These are phyloP conservation scores for Mesoligia furuncula DNA, from an alignment of 2,888 invertebrate species.

Conservation along the genomic window DNA sequence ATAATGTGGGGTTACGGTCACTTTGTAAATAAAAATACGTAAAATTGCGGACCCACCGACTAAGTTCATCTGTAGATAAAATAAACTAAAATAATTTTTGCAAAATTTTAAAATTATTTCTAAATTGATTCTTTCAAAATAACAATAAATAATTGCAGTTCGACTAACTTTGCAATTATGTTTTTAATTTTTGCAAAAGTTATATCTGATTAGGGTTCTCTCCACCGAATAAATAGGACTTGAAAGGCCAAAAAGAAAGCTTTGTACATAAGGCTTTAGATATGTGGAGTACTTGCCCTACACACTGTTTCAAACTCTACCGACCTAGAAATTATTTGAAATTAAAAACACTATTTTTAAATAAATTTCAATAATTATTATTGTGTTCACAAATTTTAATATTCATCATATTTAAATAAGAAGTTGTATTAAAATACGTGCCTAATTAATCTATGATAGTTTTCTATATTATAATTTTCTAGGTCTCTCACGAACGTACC, in stretches of 20 bases:
- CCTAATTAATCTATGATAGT: slow-evolving; percentile 19
- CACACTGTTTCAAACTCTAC: slow-evolving; percentile 65
- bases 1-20: slow-evolving; percentile 78
- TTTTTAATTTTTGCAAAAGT: slow-evolving; percentile 67
- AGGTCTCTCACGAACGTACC: slow-evolving; percentile 49
- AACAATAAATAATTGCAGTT: slow-evolving; percentile 33
- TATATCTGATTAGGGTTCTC: slow-evolving; percentile 73
- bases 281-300: slow-evolving; percentile 68
- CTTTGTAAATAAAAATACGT: slow-evolving; percentile 84
- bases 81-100: slow-evolving; percentile 63
- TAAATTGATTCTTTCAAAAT: slow-evolving; percentile 8
- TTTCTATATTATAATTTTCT: slow-evolving; percentile 30
- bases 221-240: slow-evolving; percentile 85
- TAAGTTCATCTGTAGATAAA: slow-evolving; percentile 80
- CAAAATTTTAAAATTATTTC: slow-evolving; percentile 52
- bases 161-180: slow-evolving; percentile 34
- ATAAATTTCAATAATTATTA: slow-evolving; percentile 16
- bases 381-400: slow-evolving; percentile 57
- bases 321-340: slow-evolving; percentile 59
- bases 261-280: slow-evolving; percentile 84
- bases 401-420: slow-evolving; percentile 31
- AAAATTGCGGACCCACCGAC: slow-evolving; percentile 86
- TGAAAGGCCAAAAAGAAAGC: slow-evolving; percentile 86
- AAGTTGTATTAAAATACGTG: slow-evolving; percentile 40
- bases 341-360: slow-evolving; percentile 30